Base-by-base conservation (phyloP, 2,113 vertebrate species). In the Mellivora capensis region DNA sequence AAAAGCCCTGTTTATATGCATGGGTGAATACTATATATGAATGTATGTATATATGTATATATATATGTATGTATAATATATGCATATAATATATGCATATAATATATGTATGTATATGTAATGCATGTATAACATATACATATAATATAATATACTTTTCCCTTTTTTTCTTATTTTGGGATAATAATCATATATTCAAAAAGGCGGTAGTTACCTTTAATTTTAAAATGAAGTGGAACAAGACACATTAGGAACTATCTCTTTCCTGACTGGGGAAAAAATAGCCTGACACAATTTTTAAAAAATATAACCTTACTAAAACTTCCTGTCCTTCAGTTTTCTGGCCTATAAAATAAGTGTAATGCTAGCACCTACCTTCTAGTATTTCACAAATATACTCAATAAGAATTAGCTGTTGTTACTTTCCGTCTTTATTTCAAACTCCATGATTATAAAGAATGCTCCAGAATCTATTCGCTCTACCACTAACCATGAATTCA, bases 311-410 rank as follows among this genome's bases (percentile, higher is more conserved):
- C 29, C 1, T n/a, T 90, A n/a, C 25, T 61, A 84, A 96, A 71
- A 39, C 39, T 47, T 62, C n/a, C 18, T 17, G 4, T 21, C 9
- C 15, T 74, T 76, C 17, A 25, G 44, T 6, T 88, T 88, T 37
- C 42, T 96, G 42, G 34, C 27, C 21, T 57, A 7, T 47, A 39
- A 67, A 11, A 29, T 64, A 54, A 62, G 6, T 10, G 3, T 7
- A 64, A 31, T 39, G 10, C 31, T 7, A n/a, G 29, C 15, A 27
- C 11, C 14, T 37, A 25, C 7, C 29, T 77, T 27, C 42, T 37
- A 2, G 10, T 0, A 12, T 0, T 49, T 71, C 23, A 17, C 18
- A 52, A 31, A 31, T 2, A n/a, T 2, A 27, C 23, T 74, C 7
- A 7, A n/a, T 21, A 52, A 69, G 3, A 83, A n/a, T 47, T 54